Conservation (phyloP, 2,113 vertebrate species). For the Macrotis lagotis region DNA sequence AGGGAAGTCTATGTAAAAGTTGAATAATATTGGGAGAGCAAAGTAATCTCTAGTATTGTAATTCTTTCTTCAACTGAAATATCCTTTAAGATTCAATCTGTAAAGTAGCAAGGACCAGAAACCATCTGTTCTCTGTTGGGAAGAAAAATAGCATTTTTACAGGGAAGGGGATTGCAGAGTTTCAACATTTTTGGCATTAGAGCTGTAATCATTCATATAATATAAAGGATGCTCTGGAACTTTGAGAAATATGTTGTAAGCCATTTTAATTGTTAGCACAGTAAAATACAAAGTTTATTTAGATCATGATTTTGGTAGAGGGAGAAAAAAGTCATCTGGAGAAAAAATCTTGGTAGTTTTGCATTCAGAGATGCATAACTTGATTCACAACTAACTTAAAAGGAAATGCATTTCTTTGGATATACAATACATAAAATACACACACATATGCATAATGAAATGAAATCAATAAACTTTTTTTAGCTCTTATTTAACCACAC, state of each 20-base stretch:
- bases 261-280: not conserved
- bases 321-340: not conserved
- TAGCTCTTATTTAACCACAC: not conserved
- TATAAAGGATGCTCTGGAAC: not conserved
- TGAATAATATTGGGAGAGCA: conserved; percentile 69
- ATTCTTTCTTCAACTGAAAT: conserved; percentile 74
- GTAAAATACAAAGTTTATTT: conserved; percentile 14
- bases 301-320: not conserved
- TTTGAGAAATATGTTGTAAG: not conserved
- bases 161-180: not conserved
- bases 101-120: conserved; percentile 73
- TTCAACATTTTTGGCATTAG: not conserved
- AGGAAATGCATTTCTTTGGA: not conserved
- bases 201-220: not conserved
- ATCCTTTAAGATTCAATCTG: conserved; percentile 71
- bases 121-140: conserved; percentile 68
- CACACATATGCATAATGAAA: not conserved
- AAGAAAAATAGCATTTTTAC: conserved; percentile 7
- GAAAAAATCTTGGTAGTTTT: not conserved
- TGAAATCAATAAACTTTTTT: not conserved
- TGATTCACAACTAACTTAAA: not conserved
- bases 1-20: conserved; percentile 33
- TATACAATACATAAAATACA: not conserved
- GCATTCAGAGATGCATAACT: not conserved
- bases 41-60: conserved; percentile 64